Evolutionary conservation across 1,140 invertebrate genomes (phyloP).

Genomic region (Leucophenga varia): DNA sequence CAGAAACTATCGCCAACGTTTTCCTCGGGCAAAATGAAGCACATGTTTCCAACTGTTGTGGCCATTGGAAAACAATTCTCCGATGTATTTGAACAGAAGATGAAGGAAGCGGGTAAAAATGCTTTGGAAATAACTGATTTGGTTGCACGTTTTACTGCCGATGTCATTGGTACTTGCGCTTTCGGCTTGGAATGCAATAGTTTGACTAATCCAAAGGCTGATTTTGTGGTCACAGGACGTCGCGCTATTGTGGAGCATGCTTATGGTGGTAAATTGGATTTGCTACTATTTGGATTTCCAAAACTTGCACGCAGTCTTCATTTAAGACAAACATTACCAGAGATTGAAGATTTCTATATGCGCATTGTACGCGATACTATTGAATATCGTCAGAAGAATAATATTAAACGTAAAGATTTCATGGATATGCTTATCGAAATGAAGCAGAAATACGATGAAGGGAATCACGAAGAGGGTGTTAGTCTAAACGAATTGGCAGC

Average conservation of each 20-base stretch:
- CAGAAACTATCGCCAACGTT: constrained; percentile 64
- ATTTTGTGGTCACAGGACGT: constrained; percentile 51
- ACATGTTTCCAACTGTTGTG: constrained; percentile 50
- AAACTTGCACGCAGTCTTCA: constrained; percentile 2
- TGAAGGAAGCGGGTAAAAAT: background rate
- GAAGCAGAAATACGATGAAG: constrained; percentile 2
- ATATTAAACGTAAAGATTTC: constrained; percentile 40
- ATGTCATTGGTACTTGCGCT: constrained; percentile 43
- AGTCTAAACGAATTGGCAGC: constrained; percentile 18
- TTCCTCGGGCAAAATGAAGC: constrained; percentile 61
- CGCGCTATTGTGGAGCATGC: constrained; percentile 1
- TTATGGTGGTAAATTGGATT: constrained; percentile 1
- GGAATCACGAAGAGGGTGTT: constrained; percentile 11
- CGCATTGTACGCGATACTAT: constrained; percentile 39
- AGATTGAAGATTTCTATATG: constrained; percentile 43
- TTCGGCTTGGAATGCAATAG: constrained; percentile 58
- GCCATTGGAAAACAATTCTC: background rate
- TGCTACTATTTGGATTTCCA: constrained; percentile 15
- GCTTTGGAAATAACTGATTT: constrained; percentile 42
- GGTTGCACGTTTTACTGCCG: constrained; percentile 50
- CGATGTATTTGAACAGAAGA: background rate
- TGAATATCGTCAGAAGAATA: constrained; percentile 43
- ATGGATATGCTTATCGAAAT: constrained; percentile 45
- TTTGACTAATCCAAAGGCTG: constrained; percentile 43
- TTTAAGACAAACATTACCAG: background rate